A percentile compares a stretch with the other conserved stretches of the same genome.
These are phyloP conservation scores for Ryuthela nishihirai DNA, from an alignment of 2,888 invertebrate species.

Conservation along the genomic window DNA sequence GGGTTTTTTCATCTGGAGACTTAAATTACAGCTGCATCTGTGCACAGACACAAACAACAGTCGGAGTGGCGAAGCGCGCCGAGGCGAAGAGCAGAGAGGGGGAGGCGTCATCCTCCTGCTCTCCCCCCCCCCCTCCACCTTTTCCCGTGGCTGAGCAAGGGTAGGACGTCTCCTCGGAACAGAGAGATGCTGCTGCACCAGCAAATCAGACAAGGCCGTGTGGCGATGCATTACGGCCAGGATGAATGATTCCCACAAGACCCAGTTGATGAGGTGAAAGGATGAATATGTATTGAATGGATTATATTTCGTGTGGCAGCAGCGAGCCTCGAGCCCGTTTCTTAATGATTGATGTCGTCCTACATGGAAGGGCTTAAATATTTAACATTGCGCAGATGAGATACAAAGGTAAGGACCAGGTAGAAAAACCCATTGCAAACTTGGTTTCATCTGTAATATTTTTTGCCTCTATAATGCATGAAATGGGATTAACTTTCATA, in stretches of 20 bases:
- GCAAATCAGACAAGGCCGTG: slow-evolving; percentile 17
- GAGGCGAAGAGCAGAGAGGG: too few relatives aligned
- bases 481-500: slow-evolving; percentile 25
- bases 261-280: slow-evolving; percentile 30
- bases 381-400: slow-evolving; percentile 29
- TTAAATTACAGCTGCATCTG: slow-evolving; percentile 30
- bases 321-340: too few relatives aligned
- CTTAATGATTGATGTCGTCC: slow-evolving; percentile 29
- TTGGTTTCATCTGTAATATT: slow-evolving; percentile 34
- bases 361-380: slow-evolving; percentile 29
- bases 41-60: too few relatives aligned
- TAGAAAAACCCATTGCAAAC: slow-evolving; percentile 29
- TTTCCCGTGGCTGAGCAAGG: too few relatives aligned
- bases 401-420: slow-evolving; percentile 14
- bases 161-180: too few relatives aligned
- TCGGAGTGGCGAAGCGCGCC: too few relatives aligned
- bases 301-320: slow-evolving; percentile 28
- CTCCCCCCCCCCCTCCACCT: too few relatives aligned
- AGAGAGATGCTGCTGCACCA: too few relatives aligned
- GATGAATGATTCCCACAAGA: slow-evolving; percentile 34
- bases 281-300: slow-evolving; percentile 35
- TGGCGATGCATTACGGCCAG: slow-evolving; percentile 16
- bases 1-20: slow-evolving; percentile 14
- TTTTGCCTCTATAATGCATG: slow-evolving; percentile 33
- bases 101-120: too few relatives aligned